Conservation (phyloP, 2,888 invertebrate genomes). For the Hirudinaria manillensis region DNA sequence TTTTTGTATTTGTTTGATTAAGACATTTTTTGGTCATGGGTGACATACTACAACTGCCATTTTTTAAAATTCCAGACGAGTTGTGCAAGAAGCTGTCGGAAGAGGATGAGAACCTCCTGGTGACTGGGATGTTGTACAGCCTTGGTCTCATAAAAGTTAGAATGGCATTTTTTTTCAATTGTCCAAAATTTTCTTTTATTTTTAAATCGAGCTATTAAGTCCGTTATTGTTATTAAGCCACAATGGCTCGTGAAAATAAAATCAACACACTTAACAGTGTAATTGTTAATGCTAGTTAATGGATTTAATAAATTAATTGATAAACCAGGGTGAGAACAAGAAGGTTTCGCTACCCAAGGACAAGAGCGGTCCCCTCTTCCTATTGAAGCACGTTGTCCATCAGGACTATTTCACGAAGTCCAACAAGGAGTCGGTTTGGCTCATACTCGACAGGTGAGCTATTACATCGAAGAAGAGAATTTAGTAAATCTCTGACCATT, state of each 20-base stretch:
- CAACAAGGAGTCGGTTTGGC: constrained; percentile 38
- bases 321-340: constrained; percentile 62
- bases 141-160: constrained; percentile 21
- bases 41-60: too few relatives aligned
- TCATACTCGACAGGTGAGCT: constrained; percentile 56
- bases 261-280: too few relatives aligned
- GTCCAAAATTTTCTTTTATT: not conserved
- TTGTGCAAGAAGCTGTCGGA: constrained; percentile 14
- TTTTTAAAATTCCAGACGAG: constrained; percentile 9
- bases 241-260: too few relatives aligned
- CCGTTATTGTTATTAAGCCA: not conserved
- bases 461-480: not conserved
- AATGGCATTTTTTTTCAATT: not conserved
- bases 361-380: constrained; percentile 62
- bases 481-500: not conserved
- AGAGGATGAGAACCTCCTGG: not conserved
- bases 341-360: constrained; percentile 62
- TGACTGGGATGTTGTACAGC: constrained; percentile 22
- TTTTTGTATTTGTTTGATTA: too few relatives aligned
- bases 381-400: constrained; percentile 59
- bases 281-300: too few relatives aligned
- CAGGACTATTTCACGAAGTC: constrained; percentile 58
- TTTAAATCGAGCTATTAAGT: not conserved
- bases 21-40: too few relatives aligned
- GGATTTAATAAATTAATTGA: not conserved